Conservation (phyloP, 1,140 invertebrate species). For the Holcopasites calliopsidis region DNA sequence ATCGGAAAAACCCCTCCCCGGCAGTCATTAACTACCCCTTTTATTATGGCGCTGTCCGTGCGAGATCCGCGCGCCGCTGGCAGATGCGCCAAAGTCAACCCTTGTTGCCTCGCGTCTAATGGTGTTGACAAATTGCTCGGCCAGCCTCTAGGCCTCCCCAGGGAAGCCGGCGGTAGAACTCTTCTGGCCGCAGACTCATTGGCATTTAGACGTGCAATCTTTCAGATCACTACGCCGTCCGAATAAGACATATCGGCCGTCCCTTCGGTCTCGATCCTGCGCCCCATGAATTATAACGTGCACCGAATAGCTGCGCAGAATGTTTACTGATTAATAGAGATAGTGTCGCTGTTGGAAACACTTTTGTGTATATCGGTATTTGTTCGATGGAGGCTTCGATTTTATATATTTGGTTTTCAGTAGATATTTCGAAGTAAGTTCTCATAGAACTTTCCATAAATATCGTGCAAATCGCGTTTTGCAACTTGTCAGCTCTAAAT, state of each 20-base stretch:
- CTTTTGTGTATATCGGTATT: too few species aligned
- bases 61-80: slow-evolving; percentile 58
- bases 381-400: too few species aligned
- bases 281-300: background rate
- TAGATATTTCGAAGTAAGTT: too few species aligned
- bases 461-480: too few species aligned
- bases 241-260: slow-evolving; percentile 22
- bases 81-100: slow-evolving; percentile 78
- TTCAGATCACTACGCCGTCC: slow-evolving; percentile 1
- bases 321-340: background rate
- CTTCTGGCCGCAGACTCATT: slow-evolving; percentile 69
- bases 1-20: slow-evolving; percentile 55
- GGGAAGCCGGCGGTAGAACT: slow-evolving; percentile 58
- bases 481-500: too few species aligned
- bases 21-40: slow-evolving; percentile 77
- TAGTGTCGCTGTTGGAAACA: background rate
- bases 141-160: slow-evolving; percentile 70
- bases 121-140: slow-evolving; percentile 80
- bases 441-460: too few species aligned
- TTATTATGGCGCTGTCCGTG: slow-evolving; percentile 70
- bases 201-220: slow-evolving; percentile 50
- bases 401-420: too few species aligned
- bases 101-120: slow-evolving; percentile 70
- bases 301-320: background rate
- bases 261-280: background rate